phyloP scores from a whole-genome alignment of 2,888 invertebrate species.

The Yponomeuta cagnagella region DNA sequence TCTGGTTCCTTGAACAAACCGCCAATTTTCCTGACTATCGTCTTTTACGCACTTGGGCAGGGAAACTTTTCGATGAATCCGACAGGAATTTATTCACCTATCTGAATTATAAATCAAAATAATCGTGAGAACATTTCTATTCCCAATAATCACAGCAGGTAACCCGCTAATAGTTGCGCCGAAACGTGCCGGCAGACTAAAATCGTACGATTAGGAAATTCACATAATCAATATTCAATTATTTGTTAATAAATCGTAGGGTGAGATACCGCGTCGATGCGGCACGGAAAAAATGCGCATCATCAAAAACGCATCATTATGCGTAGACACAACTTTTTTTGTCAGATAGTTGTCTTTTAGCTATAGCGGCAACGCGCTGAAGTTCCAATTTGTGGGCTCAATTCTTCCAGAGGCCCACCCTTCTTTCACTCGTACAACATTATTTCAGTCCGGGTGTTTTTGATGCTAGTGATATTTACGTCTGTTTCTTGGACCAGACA shows the following conservation, averaged over 20 bases:
- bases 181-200: neutral
- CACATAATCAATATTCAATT: conserved; percentile 3
- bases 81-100: neutral
- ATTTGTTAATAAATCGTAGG: neutral
- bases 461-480: no score
- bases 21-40: no score
- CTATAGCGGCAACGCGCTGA: neutral
- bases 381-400: no score
- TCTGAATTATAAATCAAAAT: neutral
- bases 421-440: no score
- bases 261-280: neutral
- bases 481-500: no score
- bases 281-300: neutral
- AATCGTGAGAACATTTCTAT: neutral
- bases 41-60: no score
- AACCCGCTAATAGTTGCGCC: neutral
- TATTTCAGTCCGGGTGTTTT: no score
- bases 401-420: no score
- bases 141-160: neutral
- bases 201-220: neutral
- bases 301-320: neutral
- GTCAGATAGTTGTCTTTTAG: neutral
- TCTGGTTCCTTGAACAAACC: no score
- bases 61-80: no score
- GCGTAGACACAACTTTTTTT: neutral